phyloP scores from a whole-genome alignment of 2,888 invertebrate genomes.

The Neoaliturus tenellus region DNA sequence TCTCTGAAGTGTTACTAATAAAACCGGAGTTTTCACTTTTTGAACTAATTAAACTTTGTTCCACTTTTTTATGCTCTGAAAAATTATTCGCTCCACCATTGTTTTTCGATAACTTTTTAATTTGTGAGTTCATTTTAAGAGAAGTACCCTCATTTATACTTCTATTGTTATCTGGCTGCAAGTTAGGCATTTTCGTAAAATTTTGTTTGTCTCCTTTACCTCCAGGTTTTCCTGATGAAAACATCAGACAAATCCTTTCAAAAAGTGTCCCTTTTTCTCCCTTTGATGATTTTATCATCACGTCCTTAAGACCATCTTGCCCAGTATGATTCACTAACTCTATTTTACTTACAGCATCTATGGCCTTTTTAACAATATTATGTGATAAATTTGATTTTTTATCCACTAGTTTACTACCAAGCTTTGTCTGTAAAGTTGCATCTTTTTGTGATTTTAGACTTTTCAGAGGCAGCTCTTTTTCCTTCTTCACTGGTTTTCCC shows the following conservation, averaged over 20 bases:
- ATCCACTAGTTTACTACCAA: not conserved
- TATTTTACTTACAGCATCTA: not conserved
- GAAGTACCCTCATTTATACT: not conserved
- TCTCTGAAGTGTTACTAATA: not conserved
- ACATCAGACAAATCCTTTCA: not conserved
- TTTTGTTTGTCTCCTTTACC: not conserved
- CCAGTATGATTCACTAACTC: not conserved
- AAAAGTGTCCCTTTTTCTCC: not conserved
- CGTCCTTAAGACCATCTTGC: not conserved
- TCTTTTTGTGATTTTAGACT: not conserved
- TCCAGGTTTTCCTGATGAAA: not conserved
- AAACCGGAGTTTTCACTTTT: not conserved
- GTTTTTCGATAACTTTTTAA: not conserved
- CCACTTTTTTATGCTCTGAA: not conserved
- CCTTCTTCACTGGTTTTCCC: not conserved
- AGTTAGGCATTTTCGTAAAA: not conserved
- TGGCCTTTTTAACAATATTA: not conserved
- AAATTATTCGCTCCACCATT: not conserved
- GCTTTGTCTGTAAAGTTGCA: not conserved
- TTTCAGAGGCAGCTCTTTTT: not conserved
- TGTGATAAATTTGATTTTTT: not conserved
- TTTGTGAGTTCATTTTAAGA: not conserved
- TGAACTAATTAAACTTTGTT: not conserved
- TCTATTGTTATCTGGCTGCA: not conserved
- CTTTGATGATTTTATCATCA: not conserved